Evolutionary conservation across 2,113 vertebrate species (phyloP).

Genomic region (Forbesichthys papilliferus): DNA sequence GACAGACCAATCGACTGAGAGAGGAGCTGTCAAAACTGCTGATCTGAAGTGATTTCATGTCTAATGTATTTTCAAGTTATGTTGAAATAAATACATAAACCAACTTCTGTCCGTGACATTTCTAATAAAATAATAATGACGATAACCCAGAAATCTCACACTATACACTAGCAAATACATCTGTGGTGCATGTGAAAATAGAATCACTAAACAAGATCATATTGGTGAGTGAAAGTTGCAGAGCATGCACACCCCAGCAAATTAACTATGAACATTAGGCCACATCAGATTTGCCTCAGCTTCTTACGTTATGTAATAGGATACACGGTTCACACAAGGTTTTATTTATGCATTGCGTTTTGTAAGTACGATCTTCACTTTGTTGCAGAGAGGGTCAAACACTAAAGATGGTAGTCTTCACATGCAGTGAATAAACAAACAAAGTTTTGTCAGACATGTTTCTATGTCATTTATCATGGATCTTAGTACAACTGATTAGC

Average conservation of each 20-base stretch:
- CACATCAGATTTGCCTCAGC: too few species aligned
- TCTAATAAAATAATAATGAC: too few species aligned
- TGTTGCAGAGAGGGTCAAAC: not conserved
- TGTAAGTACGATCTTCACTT: not conserved
- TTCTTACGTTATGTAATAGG: not conserved
- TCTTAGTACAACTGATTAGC: conserved; percentile 15
- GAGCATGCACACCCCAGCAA: not conserved
- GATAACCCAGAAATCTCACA: too few species aligned
- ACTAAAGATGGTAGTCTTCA: not conserved
- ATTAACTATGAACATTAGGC: conserved; percentile 2
- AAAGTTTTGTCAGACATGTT: not conserved
- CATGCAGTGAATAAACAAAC: too few species aligned
- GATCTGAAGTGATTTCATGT: conserved; percentile 30
- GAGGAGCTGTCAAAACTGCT: conserved; percentile 8
- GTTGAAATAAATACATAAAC: conserved; percentile 7
- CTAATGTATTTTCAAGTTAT: conserved; percentile 36
- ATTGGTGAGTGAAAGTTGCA: not conserved
- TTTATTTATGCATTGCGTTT: not conserved
- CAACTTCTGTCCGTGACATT: not conserved
- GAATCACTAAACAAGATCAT: too few species aligned
- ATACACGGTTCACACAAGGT: not conserved
- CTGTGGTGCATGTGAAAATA: too few species aligned
- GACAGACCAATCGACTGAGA: conserved; percentile 28
- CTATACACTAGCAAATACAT: too few species aligned
- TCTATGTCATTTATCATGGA: conserved; percentile 11